Evolutionary conservation across 2,113 vertebrate genomes (phyloP), one percentile per base, ranked within the genome.

Genomic region (Alligator mississippiensis): DNA sequence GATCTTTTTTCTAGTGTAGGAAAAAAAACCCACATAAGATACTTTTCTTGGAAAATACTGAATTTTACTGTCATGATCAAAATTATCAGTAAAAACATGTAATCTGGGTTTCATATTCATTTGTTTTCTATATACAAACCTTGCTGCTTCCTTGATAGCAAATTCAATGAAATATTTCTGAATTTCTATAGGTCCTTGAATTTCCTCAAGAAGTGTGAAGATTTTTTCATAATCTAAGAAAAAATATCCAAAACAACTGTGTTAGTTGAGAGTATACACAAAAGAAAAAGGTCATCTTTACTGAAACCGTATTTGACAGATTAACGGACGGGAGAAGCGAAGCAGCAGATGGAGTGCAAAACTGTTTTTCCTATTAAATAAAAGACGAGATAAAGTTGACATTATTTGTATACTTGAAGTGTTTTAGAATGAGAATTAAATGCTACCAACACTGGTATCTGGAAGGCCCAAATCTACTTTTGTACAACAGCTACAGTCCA

Each of bases 101-200:
- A 9, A 58, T 70, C 68, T 72, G 66, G 59, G 17, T 79, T 13
- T 70, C 17, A 0, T 0, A 79, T 10, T 62, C 0, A 77, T 30
- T 78, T 34, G 0, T 19, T 19, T 47, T 70, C 30, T 64, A 90
- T 68, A 91, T 83, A 97, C 97, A 90, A 95, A 99, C 99, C 99
- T 99, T 96, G 98, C 97, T 81, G 99, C 99, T 98, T 99, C 99
- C 97, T 98, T 99, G 97, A 99, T 99, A 84, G 99, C 98, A 90
- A 99, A 98, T 95, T 99, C 99, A 97, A 99, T 98, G 97, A 99
- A 99, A 96, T 99, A 99, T 96, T 98, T 99, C 93, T 99, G 99
- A 58, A 99, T 97, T 78, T 98, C 98, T 74, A 98, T 89, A 59
- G 99, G 98, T 78, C 99, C 99, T 98, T 99, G 99, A 22, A 99